Base-by-base conservation (phyloP, 2,888 invertebrate genomes). In the Caradrina clavipalpis region DNA sequence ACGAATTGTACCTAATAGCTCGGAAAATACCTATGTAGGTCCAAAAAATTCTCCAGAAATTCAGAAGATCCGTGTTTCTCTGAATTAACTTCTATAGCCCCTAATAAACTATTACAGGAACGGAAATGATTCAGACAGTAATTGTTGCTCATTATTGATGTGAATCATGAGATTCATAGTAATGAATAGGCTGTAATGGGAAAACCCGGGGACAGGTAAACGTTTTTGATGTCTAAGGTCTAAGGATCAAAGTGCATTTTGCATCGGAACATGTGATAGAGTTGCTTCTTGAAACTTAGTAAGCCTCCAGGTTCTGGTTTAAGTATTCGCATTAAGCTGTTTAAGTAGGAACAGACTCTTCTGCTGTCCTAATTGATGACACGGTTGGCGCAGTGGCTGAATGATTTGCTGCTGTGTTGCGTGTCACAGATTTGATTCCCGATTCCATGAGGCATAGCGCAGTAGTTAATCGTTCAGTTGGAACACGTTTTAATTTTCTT, bases 61-160 rank as follows among this genome's bases (percentile, higher is more conserved):
- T 63, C 51, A 19, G 50, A 74, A 78, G 73, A 78, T 78, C 78
- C 77, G 69, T 67, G 68, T 69, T 91, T 87, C 89, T 69, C 10
- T 68, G 89, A 89, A 91, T 55, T 54, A 75, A 86, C 88, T 88
- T 90, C 90, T 90, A 70, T 79, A 45, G 64, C 51, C 68, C 63
- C 78, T 73, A 81, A 86, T 85, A 82, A 83, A 81, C 73, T 81
- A 83, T 86, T 81, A 83, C 65, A 80, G 78, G 80, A 83, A 35
- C 85, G 86, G 79, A 64, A 67, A 74, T 91, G 91, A 91, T 80
- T 91, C 91, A 88, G 76, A 80, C 50, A 60, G 75, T 88, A 86
- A 91, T 89, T 88, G 83, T 67, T 79, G 75, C 78, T 88, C 82
- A 87, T 87, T 87, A 86, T 84, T 84, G 75, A 80, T 82, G 69